Percentiles rank a stretch among this genome's conserved stretches.
Evolutionary conservation across 2,113 vertebrate species (phyloP).

Genomic region (Bufo bufo): DNA sequence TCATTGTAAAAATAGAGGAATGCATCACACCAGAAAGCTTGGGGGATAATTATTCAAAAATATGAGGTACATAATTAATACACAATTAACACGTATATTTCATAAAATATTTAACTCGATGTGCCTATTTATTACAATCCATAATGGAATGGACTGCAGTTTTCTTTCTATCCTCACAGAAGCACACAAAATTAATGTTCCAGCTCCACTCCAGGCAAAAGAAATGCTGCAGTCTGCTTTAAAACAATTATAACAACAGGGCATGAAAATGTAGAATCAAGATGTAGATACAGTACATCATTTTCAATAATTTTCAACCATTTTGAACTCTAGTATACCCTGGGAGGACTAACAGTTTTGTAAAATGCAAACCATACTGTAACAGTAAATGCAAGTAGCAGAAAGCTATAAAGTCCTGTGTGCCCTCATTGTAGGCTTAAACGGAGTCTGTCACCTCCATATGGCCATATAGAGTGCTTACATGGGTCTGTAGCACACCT

Average conservation of each 20-base stretch:
- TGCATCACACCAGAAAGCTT: neutral
- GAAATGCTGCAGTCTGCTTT: neutral
- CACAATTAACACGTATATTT: neutral
- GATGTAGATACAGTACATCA: neutral
- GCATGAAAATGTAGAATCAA: neutral
- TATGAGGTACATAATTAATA: constrained; percentile 1
- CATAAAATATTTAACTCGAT: neutral
- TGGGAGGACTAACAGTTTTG: neutral
- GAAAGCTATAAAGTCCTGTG: no score
- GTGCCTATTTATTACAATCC: neutral
- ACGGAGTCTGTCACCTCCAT: no score
- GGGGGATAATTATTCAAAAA: neutral
- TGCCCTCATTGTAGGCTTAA: no score
- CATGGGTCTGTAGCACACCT: no score
- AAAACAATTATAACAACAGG: neutral
- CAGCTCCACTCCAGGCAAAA: neutral
- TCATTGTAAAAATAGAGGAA: constrained; percentile 23
- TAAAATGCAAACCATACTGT: no score
- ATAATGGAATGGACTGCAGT: neutral
- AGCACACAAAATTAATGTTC: neutral
- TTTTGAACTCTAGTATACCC: neutral
- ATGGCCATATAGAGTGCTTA: no score
- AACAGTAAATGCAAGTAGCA: no score
- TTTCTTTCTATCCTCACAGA: neutral
- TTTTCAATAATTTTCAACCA: neutral